These are phyloP conservation scores for Eueides isabella DNA, from an alignment of 1,140 invertebrate genomes.

Conservation along the genomic window DNA sequence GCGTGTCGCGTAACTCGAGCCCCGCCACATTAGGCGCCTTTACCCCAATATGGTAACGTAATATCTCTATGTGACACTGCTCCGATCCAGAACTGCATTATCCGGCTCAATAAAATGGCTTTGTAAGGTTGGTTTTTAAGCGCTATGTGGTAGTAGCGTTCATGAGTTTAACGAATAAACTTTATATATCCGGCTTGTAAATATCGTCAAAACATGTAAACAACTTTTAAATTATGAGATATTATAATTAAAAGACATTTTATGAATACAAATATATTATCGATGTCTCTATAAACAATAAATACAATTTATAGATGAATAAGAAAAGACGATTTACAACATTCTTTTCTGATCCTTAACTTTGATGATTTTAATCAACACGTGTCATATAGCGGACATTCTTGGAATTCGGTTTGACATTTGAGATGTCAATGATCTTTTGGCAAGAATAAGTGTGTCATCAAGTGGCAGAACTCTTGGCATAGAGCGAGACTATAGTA, in stretches of 20 bases:
- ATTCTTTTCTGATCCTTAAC: not conserved
- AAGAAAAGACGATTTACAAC: not conserved
- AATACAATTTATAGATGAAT: not conserved
- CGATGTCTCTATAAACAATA: not conserved
- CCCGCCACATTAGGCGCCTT: slow-evolving; percentile 36
- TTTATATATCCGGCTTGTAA: not conserved
- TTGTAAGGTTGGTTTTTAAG: slow-evolving; percentile 18
- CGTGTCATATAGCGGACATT: slow-evolving; percentile 25
- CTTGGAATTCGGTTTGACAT: slow-evolving; percentile 41
- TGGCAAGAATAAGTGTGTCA: slow-evolving; percentile 40
- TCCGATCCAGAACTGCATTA: slow-evolving; percentile 36
- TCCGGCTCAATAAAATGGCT: slow-evolving; percentile 32
- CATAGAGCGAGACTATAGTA: slow-evolving; percentile 13
- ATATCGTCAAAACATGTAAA: slow-evolving; percentile 1
- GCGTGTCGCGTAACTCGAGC: slow-evolving; percentile 42
- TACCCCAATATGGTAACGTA: slow-evolving; percentile 40
- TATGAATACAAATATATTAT: not conserved
- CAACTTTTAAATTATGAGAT: not conserved
- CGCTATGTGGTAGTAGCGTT: not conserved
- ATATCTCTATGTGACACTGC: slow-evolving; percentile 35
- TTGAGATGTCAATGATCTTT: slow-evolving; percentile 48
- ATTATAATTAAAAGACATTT: not conserved
- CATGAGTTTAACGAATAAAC: not conserved
- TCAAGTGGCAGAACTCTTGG: slow-evolving; percentile 34
- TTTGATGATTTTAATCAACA: slow-evolving; percentile 16